A percentile compares a stretch with the other conserved stretches of the same genome.
Conservation (phyloP, 2,888 invertebrate species). For the Phaonia tiefii region DNA sequence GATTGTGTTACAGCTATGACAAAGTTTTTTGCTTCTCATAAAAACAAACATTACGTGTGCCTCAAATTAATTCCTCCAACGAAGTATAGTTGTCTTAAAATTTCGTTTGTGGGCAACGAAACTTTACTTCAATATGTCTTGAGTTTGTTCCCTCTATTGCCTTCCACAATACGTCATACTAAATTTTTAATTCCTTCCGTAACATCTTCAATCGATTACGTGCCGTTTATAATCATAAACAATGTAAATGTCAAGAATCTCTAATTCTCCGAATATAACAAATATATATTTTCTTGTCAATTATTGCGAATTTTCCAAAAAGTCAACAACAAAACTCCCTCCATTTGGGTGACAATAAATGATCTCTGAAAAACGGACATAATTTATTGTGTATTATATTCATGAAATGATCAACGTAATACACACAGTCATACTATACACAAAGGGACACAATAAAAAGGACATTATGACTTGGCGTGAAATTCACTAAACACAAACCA, state of each 20-base stretch:
- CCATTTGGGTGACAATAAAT: neutral
- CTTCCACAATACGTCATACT: constrained; percentile 45
- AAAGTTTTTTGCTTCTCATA: too few species aligned
- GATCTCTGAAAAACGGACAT: neutral
- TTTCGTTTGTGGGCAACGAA: too few species aligned
- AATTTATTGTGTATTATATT: constrained; percentile 20
- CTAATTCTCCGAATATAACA: constrained; percentile 29
- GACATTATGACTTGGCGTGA: constrained; percentile 65
- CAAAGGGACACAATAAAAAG: constrained; percentile 41
- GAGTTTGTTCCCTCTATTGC: too few species aligned
- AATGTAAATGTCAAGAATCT: constrained; percentile 34
- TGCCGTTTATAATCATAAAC: constrained; percentile 31
- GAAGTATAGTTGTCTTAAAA: too few species aligned
- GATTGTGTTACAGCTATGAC: too few species aligned
- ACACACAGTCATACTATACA: neutral
- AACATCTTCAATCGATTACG: neutral
- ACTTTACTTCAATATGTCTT: too few species aligned
- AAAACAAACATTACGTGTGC: too few species aligned
- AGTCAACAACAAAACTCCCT: constrained; percentile 57
- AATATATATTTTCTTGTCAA: constrained; percentile 24
- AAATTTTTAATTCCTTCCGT: neutral
- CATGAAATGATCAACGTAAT: constrained; percentile 32
- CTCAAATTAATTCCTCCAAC: too few species aligned
- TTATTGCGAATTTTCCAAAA: constrained; percentile 22
- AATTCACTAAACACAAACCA: constrained; percentile 66